phyloP scores from a whole-genome alignment of 2,113 vertebrate species.

The Notothenia rossii region DNA sequence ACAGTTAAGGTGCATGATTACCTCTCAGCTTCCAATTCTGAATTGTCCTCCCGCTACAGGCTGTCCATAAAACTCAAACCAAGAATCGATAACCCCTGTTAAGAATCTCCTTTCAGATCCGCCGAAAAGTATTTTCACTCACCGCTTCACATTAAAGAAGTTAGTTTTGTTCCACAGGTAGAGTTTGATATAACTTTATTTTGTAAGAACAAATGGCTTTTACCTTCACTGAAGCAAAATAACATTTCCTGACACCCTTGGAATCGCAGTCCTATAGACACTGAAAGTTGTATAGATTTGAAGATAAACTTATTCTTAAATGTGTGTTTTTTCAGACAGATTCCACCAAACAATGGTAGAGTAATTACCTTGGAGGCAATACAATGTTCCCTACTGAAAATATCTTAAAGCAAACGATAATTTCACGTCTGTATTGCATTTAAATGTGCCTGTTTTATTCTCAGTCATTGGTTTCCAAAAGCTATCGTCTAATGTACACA shows the following conservation, averaged over 20 bases:
- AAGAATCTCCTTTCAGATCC: slow-evolving; percentile 12
- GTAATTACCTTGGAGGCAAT: slow-evolving; percentile 4
- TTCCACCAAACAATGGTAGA: neutral
- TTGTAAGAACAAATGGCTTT: neutral
- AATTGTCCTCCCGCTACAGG: slow-evolving; percentile 12
- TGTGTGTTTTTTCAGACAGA: neutral
- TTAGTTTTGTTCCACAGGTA: neutral
- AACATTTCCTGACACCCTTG: neutral
- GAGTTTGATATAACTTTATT: neutral
- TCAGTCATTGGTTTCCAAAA: too few species aligned
- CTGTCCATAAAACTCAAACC: slow-evolving; percentile 9
- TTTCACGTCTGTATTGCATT: neutral
- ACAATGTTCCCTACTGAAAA: neutral
- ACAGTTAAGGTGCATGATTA: slow-evolving; percentile 17
- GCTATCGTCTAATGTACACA: too few species aligned
- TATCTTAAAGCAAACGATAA: neutral
- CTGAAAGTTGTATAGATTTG: neutral
- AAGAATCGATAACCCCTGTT: neutral
- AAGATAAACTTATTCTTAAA: neutral
- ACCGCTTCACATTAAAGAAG: slow-evolving; percentile 2
- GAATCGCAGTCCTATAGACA: neutral
- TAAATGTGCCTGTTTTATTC: neutral
- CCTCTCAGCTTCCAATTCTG: neutral
- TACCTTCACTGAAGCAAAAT: neutral
- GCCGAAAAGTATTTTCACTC: slow-evolving; percentile 6